phyloP scores from a whole-genome alignment of 2,797 vertebrate genomes.

The Anguilla pacifica region DNA sequence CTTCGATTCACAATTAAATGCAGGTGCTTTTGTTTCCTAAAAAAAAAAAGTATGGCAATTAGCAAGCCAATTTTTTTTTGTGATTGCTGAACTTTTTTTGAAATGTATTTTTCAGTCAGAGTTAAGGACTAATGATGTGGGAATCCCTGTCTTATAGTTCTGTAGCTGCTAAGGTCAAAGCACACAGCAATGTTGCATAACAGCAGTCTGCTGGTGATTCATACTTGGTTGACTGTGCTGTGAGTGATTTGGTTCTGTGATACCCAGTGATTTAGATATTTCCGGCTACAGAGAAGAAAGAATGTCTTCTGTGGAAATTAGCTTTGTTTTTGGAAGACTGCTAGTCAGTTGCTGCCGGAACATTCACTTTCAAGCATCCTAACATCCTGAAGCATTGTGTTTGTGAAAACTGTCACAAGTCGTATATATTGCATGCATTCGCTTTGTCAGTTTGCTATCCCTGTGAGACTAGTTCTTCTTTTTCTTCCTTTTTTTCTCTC shows the following conservation, averaged over 20 bases:
- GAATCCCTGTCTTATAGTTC: too few relatives aligned
- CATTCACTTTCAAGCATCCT: neutral
- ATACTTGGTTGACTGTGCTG: neutral
- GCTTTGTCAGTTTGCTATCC: neutral
- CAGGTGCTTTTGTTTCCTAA: too few relatives aligned
- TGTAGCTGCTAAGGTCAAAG: neutral
- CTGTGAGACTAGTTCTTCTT: neutral
- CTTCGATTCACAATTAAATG: too few relatives aligned
- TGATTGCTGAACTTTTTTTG: too few relatives aligned
- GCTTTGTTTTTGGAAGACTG: neutral
- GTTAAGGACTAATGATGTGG: too few relatives aligned
- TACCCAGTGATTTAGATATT: neutral
- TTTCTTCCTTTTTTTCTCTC: neutral
- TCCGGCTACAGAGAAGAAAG: neutral
- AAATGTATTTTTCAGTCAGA: too few relatives aligned
- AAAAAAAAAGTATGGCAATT: too few relatives aligned
- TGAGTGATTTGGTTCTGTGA: neutral
- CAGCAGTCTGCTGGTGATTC: neutral
- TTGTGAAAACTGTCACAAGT: neutral
- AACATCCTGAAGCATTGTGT: neutral
- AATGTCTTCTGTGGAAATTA: neutral
- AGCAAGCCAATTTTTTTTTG: too few relatives aligned
- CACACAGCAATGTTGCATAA: neutral
- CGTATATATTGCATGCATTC: neutral
- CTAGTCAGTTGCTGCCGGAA: neutral